Percentiles rank a stretch among this genome's conserved stretches.
phyloP scores from a whole-genome alignment of 2,888 invertebrate genomes.

The Teleiodes luculella region DNA sequence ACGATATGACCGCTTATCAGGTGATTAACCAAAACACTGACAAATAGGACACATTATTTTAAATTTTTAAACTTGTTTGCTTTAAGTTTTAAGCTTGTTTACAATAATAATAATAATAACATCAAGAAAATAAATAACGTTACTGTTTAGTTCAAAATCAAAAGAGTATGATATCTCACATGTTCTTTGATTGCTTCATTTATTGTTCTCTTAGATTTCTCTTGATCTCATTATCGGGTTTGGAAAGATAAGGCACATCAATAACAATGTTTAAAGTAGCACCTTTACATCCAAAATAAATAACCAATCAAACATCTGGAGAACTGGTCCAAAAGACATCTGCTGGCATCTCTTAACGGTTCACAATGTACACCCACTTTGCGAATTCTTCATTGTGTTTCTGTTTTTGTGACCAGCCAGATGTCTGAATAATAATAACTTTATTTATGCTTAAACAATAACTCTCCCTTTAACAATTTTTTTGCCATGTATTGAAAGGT shows the following conservation, averaged over 20 bases:
- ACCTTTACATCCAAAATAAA: not conserved
- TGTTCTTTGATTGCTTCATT: too few species aligned
- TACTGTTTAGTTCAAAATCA: too few species aligned
- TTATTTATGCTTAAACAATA: not conserved
- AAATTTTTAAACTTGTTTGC: too few species aligned
- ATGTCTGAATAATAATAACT: not conserved
- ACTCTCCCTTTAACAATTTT: not conserved
- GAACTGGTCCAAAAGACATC: not conserved
- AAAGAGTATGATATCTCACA: too few species aligned
- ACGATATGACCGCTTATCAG: not conserved
- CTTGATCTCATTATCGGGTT: too few species aligned
- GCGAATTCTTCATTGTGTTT: not conserved
- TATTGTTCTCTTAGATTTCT: too few species aligned
- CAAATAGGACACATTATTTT: too few species aligned
- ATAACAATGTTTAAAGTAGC: not conserved
- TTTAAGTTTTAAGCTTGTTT: too few species aligned
- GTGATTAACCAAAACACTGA: constrained; percentile 1
- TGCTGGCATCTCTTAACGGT: not conserved
- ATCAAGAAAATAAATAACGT: too few species aligned
- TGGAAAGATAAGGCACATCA: not conserved
- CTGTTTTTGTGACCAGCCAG: not conserved
- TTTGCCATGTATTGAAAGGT: not conserved
- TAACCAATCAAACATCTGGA: not conserved
- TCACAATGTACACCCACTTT: not conserved
- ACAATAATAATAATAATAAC: too few species aligned